These are phyloP conservation scores for Ditylenchus dipsaci DNA, from an alignment of 1,140 invertebrate genomes.

Conservation along the genomic window DNA sequence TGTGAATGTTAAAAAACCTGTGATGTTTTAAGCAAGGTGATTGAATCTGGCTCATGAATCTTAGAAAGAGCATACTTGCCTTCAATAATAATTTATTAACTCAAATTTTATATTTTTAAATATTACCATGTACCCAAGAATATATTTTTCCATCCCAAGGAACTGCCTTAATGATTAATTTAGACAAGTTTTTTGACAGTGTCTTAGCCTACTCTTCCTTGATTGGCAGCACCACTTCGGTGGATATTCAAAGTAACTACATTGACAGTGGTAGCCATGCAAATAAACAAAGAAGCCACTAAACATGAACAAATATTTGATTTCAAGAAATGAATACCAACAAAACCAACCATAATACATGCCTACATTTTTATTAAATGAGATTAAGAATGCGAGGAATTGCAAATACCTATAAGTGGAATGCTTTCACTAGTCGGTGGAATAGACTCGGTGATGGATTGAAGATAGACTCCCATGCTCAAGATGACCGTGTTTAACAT, in stretches of 20 bases:
- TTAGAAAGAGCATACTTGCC: slow-evolving; percentile 47
- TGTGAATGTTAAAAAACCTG: slow-evolving; percentile 34
- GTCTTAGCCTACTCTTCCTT: slow-evolving; percentile 15
- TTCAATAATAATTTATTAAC: too few relatives aligned
- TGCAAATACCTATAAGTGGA: too few relatives aligned
- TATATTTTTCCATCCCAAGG: slow-evolving; percentile 47
- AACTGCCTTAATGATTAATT: slow-evolving; percentile 26
- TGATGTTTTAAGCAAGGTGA: slow-evolving; percentile 52
- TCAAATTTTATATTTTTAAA: too few relatives aligned
- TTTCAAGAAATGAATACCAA: too few relatives aligned
- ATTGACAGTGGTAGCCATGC: slow-evolving; percentile 68
- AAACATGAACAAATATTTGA: too few relatives aligned
- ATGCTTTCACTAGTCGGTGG: slow-evolving; percentile 75
- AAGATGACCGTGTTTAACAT: slow-evolving; percentile 68
- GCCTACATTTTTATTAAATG: too few relatives aligned
- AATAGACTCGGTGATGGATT: slow-evolving; percentile 81
- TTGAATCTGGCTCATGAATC: slow-evolving; percentile 54
- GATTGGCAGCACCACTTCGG: slow-evolving; percentile 69
- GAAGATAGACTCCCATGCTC: slow-evolving; percentile 80
- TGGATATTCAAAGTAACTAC: slow-evolving; percentile 73
- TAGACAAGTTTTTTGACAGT: not conserved
- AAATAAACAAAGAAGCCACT: slow-evolving; percentile 72
- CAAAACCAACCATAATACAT: not conserved
- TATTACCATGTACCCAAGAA: slow-evolving; percentile 49
- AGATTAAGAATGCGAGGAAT: too few relatives aligned